Conservation (phyloP, 2,888 invertebrate species). For the Coleophora flavipennella region DNA sequence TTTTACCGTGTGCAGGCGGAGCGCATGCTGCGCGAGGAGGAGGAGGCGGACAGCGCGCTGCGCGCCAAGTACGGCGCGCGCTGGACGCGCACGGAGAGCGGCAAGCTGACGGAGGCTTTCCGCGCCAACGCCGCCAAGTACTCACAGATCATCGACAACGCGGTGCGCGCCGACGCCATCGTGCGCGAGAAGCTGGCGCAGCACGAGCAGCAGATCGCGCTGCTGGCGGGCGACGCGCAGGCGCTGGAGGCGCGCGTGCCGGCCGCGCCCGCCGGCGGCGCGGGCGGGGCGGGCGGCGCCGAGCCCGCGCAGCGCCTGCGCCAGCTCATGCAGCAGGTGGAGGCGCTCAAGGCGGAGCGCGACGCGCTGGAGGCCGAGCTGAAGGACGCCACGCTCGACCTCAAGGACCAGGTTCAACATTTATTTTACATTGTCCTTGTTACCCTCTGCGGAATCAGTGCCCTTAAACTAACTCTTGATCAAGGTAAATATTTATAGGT, state of each 20-base stretch:
- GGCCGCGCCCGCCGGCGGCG: slow-evolving; percentile 62
- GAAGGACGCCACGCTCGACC: slow-evolving; percentile 76
- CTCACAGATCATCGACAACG: slow-evolving; percentile 92
- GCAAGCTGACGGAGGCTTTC: slow-evolving; percentile 90
- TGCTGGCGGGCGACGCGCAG: slow-evolving; percentile 82
- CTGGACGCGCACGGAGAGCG: slow-evolving; percentile 93
- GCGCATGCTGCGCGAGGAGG: slow-evolving; percentile 91
- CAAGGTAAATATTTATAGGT: too few species aligned
- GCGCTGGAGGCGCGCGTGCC: slow-evolving; percentile 82
- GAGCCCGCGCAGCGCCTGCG: slow-evolving; percentile 75
- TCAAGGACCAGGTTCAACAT: too few species aligned
- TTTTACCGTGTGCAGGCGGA: slow-evolving; percentile 68
- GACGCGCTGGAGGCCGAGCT: slow-evolving; percentile 86
- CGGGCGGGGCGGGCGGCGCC: slow-evolving; percentile 64
- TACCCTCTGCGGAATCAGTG: too few species aligned
- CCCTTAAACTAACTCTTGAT: too few species aligned
- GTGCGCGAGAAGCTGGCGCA: slow-evolving; percentile 91
- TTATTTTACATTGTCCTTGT: too few species aligned
- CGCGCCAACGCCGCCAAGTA: slow-evolving; percentile 93
- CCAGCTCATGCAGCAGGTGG: slow-evolving; percentile 83
- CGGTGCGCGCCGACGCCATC: slow-evolving; percentile 84
- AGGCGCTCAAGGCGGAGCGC: slow-evolving; percentile 88
- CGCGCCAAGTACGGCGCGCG: slow-evolving; percentile 91
- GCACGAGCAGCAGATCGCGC: slow-evolving; percentile 77
- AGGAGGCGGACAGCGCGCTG: slow-evolving; percentile 89